A percentile compares a stretch with the other conserved stretches of the same genome.
phyloP scores from a whole-genome alignment of 1,140 invertebrate genomes.

The Oncopodura yosiiana region DNA sequence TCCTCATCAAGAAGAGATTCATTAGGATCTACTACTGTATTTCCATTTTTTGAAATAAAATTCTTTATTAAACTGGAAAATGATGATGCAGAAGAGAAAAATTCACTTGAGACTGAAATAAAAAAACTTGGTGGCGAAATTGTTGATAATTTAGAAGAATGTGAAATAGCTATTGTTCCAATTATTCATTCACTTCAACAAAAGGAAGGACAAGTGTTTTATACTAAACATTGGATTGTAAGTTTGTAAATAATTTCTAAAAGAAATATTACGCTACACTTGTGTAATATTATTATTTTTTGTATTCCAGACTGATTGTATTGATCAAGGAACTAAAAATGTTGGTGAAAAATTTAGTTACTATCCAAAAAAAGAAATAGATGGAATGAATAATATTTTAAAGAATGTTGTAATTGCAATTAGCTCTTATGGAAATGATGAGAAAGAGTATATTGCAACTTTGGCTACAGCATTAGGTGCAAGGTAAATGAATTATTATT shows the following conservation, averaged over 20 bases:
- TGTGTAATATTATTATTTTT: slow-evolving; percentile 2
- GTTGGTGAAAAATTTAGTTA: background rate
- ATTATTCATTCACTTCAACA: background rate
- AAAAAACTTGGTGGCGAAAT: background rate
- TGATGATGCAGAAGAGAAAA: background rate
- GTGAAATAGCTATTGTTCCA: background rate
- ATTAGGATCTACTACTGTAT: background rate
- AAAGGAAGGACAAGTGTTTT: background rate
- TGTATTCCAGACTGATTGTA: slow-evolving; percentile 1
- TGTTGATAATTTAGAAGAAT: background rate
- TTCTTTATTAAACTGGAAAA: background rate
- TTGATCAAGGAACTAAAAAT: background rate
- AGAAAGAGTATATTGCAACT: slow-evolving; percentile 12
- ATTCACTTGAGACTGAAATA: too few species aligned
- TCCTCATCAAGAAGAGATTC: background rate
- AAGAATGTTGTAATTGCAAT: slow-evolving; percentile 14
- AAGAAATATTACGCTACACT: slow-evolving; percentile 7
- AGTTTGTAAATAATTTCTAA: slow-evolving; percentile 1
- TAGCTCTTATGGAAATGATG: slow-evolving; percentile 11
- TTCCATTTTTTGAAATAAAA: background rate
- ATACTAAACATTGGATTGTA: background rate
- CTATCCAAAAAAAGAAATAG: background rate
- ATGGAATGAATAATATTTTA: slow-evolving; percentile 1
- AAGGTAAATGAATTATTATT: background rate
- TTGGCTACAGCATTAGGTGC: slow-evolving; percentile 12